These are phyloP conservation scores for Oedothorax gibbosus DNA, from an alignment of 1,140 invertebrate genomes.

Conservation along the genomic window DNA sequence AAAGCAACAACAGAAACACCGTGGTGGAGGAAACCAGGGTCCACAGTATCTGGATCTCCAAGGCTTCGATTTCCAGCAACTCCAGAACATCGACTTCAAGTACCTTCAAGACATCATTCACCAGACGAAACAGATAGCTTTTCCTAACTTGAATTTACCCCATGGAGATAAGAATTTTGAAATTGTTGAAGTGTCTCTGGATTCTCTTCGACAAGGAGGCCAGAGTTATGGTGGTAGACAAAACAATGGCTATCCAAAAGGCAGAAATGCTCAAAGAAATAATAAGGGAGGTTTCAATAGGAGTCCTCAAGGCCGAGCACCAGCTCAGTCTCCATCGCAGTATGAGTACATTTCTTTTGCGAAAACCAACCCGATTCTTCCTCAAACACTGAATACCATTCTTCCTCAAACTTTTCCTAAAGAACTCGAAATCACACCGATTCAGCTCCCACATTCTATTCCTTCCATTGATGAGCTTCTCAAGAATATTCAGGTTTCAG, in stretches of 20 bases:
- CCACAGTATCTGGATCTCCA: slow-evolving; percentile 41
- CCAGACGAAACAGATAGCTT: slow-evolving; percentile 14
- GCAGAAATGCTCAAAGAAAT: background rate
- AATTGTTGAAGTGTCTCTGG: slow-evolving; percentile 26
- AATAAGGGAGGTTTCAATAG: background rate
- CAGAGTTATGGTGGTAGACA: background rate
- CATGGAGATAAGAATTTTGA: slow-evolving; percentile 24
- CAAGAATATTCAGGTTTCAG: slow-evolving; percentile 51
- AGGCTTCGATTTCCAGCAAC: slow-evolving; percentile 12
- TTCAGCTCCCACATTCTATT: slow-evolving; percentile 20
- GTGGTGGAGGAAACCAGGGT: background rate
- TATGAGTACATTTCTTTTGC: slow-evolving; percentile 31
- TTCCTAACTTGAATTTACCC: slow-evolving; percentile 17
- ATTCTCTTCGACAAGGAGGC: slow-evolving; percentile 11
- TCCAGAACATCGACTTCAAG: background rate
- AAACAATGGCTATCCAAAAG: background rate
- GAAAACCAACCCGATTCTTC: slow-evolving; percentile 6
- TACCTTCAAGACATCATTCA: slow-evolving; percentile 19
- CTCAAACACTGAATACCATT: background rate
- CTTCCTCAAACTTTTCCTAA: slow-evolving; percentile 27
- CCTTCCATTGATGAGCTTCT: slow-evolving; percentile 23
- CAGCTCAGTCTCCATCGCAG: slow-evolving; percentile 26
- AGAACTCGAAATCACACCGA: slow-evolving; percentile 26
- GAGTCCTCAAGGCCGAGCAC: slow-evolving; percentile 13
- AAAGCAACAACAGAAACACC: slow-evolving; percentile 10